A percentile compares a stretch with the other conserved stretches of the same genome.
These are phyloP conservation scores for Myanophis thanlyinensis DNA, from an alignment of 2,113 vertebrate species.

Conservation along the genomic window DNA sequence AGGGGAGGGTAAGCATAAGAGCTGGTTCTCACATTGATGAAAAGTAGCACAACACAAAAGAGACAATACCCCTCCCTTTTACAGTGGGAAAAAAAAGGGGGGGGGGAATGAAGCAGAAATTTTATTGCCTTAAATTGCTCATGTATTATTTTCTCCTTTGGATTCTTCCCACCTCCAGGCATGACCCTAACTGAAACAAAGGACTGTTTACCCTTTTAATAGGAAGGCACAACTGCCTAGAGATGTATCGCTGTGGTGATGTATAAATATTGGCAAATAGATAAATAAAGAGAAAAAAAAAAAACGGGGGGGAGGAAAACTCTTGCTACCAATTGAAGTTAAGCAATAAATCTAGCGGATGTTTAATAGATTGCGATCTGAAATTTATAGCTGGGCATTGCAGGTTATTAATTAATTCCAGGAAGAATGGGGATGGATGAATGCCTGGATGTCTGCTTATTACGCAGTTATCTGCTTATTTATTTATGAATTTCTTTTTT, in stretches of 20 bases:
- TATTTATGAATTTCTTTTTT: background rate
- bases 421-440: background rate
- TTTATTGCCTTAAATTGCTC: background rate
- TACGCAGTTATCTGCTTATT: background rate
- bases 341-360: background rate
- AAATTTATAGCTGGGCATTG: background rate
- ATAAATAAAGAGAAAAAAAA: background rate
- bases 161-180: background rate
- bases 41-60: background rate
- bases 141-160: background rate
- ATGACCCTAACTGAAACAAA: background rate
- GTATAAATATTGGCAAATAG: background rate
- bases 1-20: too few relatives aligned
- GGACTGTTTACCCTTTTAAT: background rate
- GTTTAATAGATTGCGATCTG: background rate
- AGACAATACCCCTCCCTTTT: background rate
- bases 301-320: too few relatives aligned
- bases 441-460: background rate
- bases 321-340: background rate
- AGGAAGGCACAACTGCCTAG: background rate
- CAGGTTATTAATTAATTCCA: background rate
- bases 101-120: background rate
- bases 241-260: background rate
- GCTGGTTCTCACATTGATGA: too few relatives aligned
- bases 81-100: too few relatives aligned